phyloP scores from a whole-genome alignment of 2,888 invertebrate species.

The Torymus auratus region DNA sequence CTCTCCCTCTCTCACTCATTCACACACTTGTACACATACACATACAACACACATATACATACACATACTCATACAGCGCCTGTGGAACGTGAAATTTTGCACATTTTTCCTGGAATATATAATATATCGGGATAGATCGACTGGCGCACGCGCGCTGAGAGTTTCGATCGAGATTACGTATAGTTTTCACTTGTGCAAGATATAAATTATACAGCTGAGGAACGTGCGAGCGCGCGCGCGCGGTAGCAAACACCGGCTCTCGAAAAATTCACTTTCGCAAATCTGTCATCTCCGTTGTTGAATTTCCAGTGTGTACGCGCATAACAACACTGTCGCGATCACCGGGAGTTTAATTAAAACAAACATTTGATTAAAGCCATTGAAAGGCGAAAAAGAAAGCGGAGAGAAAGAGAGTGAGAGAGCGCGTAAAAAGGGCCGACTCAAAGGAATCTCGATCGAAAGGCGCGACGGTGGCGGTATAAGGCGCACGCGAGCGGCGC shows the following conservation, averaged over 20 bases:
- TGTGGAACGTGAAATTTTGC: conserved; percentile 63
- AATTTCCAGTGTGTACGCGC: too few species aligned
- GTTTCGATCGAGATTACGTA: conserved; percentile 59
- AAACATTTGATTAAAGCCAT: conserved; percentile 25
- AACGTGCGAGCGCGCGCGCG: too few species aligned
- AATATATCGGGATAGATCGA: conserved; percentile 35
- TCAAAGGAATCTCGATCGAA: conserved; percentile 35
- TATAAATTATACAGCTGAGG: too few species aligned
- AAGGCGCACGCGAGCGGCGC: conserved; percentile 10
- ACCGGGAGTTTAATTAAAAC: conserved; percentile 13
- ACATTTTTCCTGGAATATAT: conserved; percentile 43
- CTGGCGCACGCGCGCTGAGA: conserved; percentile 47
- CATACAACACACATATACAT: too few species aligned
- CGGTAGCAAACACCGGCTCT: too few species aligned
- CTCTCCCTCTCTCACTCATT: conserved; percentile 60
- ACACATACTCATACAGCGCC: conserved; percentile 12
- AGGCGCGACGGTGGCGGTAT: conserved; percentile 21
- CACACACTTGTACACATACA: too few species aligned
- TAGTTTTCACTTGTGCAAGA: conserved; percentile 35
- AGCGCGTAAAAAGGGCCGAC: background rate
- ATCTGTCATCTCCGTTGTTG: too few species aligned
- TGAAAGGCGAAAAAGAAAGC: background rate
- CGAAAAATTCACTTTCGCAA: too few species aligned
- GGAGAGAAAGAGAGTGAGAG: background rate
- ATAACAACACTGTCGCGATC: too few species aligned